Conservation (phyloP, 2,797 vertebrate species). For the Sebastiscus albofasciatus region DNA sequence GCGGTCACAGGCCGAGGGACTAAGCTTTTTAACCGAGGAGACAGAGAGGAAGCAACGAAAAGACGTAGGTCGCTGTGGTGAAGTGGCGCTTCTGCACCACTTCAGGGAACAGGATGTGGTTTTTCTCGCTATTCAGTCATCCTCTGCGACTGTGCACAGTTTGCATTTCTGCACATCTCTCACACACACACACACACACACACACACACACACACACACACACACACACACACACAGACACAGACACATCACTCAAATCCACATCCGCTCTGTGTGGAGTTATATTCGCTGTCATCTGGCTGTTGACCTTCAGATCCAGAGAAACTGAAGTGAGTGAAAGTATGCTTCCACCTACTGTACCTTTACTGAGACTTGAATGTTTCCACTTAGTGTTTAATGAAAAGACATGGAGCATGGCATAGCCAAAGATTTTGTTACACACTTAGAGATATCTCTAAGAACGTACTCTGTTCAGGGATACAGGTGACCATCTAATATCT, state of each 20-base stretch:
- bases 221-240: no score
- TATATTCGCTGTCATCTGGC: neutral
- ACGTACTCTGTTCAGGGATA: neutral
- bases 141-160: neutral
- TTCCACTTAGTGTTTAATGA: neutral
- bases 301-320: conserved; percentile 8
- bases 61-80: conserved; percentile 27
- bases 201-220: no score
- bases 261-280: conserved; percentile 8
- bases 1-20: neutral
- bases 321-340: conserved; percentile 9
- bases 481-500: neutral
- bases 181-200: neutral
- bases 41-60: neutral
- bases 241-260: neutral
- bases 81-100: conserved; percentile 39
- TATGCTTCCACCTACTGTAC: neutral
- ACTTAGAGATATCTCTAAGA: neutral
- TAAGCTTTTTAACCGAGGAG: neutral
- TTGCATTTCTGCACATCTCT: conserved; percentile 32
- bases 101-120: conserved; percentile 82
- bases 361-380: neutral
- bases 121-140: conserved; percentile 49
- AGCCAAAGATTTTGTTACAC: neutral
- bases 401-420: neutral